phyloP scores from a whole-genome alignment of 2,113 vertebrate genomes.

The Neogobius melanostomus region DNA sequence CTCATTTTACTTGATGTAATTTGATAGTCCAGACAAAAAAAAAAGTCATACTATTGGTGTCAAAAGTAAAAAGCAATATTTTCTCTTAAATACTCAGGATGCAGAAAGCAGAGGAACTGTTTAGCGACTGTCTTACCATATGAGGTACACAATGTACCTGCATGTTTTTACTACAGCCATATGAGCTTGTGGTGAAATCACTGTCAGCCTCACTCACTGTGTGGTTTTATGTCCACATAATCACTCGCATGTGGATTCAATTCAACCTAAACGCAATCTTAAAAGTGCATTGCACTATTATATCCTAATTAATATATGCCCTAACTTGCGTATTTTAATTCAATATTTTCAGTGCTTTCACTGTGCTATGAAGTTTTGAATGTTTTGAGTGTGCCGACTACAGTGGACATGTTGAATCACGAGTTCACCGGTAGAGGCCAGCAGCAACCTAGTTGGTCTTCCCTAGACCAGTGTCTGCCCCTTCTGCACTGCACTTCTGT shows the following conservation, averaged over 20 bases:
- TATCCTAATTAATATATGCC: constrained; percentile 41
- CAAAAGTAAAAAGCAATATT: constrained; percentile 60
- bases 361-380: constrained; percentile 29
- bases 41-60: constrained; percentile 20
- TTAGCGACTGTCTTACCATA: constrained; percentile 18
- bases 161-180: constrained; percentile 56
- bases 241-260: constrained; percentile 25
- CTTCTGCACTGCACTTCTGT: constrained; percentile 28
- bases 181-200: constrained; percentile 28
- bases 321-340: constrained; percentile 55
- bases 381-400: constrained; percentile 12
- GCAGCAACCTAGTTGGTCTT: constrained; percentile 35
- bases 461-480: constrained; percentile 27
- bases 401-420: constrained; percentile 21
- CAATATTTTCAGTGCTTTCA: constrained; percentile 61
- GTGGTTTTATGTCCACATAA: constrained; percentile 44
- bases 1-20: neutral
- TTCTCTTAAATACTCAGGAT: constrained; percentile 73
- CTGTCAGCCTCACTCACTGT: constrained; percentile 51
- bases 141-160: constrained; percentile 28
- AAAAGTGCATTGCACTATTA: constrained; percentile 55
- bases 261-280: constrained; percentile 45
- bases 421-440: constrained; percentile 57
- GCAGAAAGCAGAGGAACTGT: constrained; percentile 32
- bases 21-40: neutral